These are phyloP conservation scores for Poeciliopsis infans DNA, from an alignment of 2,797 vertebrate genomes.

Conservation along the genomic window DNA sequence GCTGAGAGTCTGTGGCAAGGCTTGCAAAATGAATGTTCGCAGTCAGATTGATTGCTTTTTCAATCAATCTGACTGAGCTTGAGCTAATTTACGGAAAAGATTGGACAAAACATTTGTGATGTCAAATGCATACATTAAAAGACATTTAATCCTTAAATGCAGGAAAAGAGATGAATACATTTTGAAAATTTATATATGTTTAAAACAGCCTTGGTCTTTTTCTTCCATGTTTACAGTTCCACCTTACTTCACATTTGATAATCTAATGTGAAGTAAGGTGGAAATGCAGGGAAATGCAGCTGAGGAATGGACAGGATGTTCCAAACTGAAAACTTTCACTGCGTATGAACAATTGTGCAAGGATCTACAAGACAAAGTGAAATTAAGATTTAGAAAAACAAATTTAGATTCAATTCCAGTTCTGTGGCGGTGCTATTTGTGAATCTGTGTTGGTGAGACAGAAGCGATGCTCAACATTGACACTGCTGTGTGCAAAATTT, in stretches of 20 bases:
- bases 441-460: slow-evolving; percentile 1
- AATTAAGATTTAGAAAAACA: neutral
- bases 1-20: neutral
- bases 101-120: neutral
- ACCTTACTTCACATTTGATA: neutral
- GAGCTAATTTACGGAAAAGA: neutral
- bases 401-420: slow-evolving; percentile 7
- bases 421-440: neutral
- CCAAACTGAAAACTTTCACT: neutral
- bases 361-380: neutral
- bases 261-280: no score
- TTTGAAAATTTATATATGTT: neutral
- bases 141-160: neutral
- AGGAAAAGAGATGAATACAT: neutral
- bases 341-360: neutral
- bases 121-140: neutral
- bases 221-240: neutral
- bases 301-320: neutral
- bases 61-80: neutral
- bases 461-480: neutral
- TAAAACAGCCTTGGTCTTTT: neutral
- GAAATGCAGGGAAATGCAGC: neutral
- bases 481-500: neutral
- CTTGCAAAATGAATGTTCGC: neutral
- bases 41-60: neutral